Base-by-base conservation (phyloP, 2,888 invertebrate species). In the Sympetrum striolatum region DNA sequence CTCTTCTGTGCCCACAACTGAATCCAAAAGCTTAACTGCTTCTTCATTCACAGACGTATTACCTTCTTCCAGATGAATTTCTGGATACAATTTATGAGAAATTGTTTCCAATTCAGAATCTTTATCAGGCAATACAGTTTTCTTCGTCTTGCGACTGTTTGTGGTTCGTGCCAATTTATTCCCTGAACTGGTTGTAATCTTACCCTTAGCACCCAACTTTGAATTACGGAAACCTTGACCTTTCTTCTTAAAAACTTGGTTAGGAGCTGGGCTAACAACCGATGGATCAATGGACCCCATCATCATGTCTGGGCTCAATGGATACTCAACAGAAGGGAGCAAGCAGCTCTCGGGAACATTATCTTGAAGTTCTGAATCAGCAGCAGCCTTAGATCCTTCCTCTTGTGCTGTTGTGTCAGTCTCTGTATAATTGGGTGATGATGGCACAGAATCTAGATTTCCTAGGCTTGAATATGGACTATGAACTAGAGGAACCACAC, bases 391-490 rank as follows among this genome's bases (percentile, higher is more conserved):
- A 60, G 60, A n/a, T 37, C 37, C 86, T n/a, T 86, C 86, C 10
- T 15, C 37, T 37, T 37, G 86, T n/a, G 73, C 25, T 35, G 37
- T 10, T 1, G n/a, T 12, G 22, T 31, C 31, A 14, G 60, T 60
- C 35, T 37, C 86, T 37, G 60, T 14, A 37, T 86, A 60, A 22
- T 37, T 12, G n/a, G 86, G 86, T 22, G 86, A 86, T 60, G 86
- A 86, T 15, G 86, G 86, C 60, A 86, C 31, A 22, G 86, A 86
- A 64, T 86, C 86, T 22, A 86, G 86, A 48, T 86, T 86, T 37
- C 86, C 86, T n/a, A 86, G 64, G 37, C 86, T 86, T 86, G 86
- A 86, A 64, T 35, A 53, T 86, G 86, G 86, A n/a, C 86, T 86
- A 22, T 86, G 58, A 86, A 86, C 60, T 35, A 86, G 86, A 37